Percentiles rank a stretch among this genome's conserved stretches.
Evolutionary conservation across 1,140 invertebrate species (phyloP).

Genomic region (Drosophila arizonae): DNA sequence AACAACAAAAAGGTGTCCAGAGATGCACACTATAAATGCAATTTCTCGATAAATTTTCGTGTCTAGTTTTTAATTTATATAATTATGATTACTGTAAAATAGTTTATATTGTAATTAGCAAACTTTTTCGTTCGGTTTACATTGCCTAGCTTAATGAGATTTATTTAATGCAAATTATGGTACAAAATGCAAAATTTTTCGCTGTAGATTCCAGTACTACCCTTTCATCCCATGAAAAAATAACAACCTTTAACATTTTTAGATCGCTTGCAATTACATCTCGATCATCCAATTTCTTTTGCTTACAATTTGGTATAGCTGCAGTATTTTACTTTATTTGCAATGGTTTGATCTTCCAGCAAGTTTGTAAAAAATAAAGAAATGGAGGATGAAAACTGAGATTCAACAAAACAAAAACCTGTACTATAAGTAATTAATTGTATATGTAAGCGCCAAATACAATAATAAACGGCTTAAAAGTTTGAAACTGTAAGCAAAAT

Average conservation of each 20-base stretch:
- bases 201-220: slow-evolving; percentile 51
- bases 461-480: slow-evolving; percentile 64
- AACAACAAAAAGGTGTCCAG: slow-evolving; percentile 26
- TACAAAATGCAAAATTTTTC: slow-evolving; percentile 66
- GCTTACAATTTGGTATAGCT: slow-evolving; percentile 42
- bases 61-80: slow-evolving; percentile 74
- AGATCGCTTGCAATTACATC: slow-evolving; percentile 22
- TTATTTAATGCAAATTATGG: slow-evolving; percentile 71
- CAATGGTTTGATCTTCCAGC: slow-evolving; percentile 77
- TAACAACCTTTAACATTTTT: slow-evolving; percentile 3
- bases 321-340: slow-evolving; percentile 69
- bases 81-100: slow-evolving; percentile 67
- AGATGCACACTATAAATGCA: slow-evolving; percentile 58
- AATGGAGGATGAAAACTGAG: slow-evolving; percentile 57
- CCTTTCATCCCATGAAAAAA: slow-evolving; percentile 22
- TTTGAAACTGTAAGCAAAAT: slow-evolving; percentile 3
- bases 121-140: slow-evolving; percentile 62
- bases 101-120: slow-evolving; percentile 75
- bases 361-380: slow-evolving; percentile 41
- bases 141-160: slow-evolving; percentile 69
- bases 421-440: slow-evolving; percentile 74
- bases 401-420: slow-evolving; percentile 69
- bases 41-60: slow-evolving; percentile 71
- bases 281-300: slow-evolving; percentile 25
- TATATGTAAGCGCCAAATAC: slow-evolving; percentile 64